Base-by-base conservation (phyloP, 92 coral and sea anemone species). In the Zoanthus solanderi region DNA sequence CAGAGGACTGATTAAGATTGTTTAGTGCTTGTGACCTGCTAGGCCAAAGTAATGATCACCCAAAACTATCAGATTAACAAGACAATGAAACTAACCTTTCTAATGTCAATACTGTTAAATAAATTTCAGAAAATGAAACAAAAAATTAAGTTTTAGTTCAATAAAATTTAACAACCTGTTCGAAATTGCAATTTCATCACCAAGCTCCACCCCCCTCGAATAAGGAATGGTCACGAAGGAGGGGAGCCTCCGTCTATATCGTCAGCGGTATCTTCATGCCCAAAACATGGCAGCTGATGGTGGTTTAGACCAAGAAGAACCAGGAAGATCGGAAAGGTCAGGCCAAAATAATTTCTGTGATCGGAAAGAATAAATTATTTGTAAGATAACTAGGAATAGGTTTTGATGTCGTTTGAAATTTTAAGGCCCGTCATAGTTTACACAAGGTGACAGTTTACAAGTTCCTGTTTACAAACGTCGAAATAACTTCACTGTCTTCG, bases 231-330 rank as follows among this genome's bases (percentile, higher is more conserved):
- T 50, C 12, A 11, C 56, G 6, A 69, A 13, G 72, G 42, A 29
- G 72, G 72, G 18, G 72, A 32, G 72, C 42, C 28, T 67, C 17
- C 9, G 69, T 17, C 8, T 23, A 1, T 31, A 10, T 42, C 30
- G 75, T 81, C 85, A 81, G 85, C 75, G 85, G 75, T 66, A 29
- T 81, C 23, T 23, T n/a, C 45, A 9, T 66, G 56, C 75, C 75
- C 74, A 81, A 81, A 81, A 81, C 85, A 81, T 81, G 85, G 85
- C 85, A 81, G 85, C 85, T 81, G 85, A 81, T 66, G 75, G 75
- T 74, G 29, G 74, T 28, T 68, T 68, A 14, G 44, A 68, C 58
- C 12, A 17, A 28, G 32, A 75, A 6, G 60, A 81, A n/a, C 18
- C 67, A 66, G 53, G 47, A 18, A 32, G 75, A 54, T 52, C 74